A percentile compares a stretch with the other conserved stretches of the same genome.
Conservation (phyloP, 92 coral and sea anemone species). For the Chrysogorgia sp. region DNA sequence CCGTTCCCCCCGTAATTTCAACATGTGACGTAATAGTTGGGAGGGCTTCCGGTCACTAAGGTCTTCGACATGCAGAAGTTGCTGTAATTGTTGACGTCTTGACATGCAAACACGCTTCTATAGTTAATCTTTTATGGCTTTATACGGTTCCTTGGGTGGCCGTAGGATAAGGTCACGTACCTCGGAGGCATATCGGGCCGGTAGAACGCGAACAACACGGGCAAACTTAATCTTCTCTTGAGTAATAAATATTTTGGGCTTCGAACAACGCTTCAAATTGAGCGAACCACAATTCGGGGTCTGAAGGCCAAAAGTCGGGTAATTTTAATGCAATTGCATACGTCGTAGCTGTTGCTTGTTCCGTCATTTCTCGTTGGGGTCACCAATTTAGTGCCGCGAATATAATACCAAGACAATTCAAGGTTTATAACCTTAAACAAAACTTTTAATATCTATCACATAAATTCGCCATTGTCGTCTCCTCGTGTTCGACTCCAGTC, state of each 20-base stretch:
- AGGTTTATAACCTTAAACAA: too few species aligned
- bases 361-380: not conserved
- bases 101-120: conserved; percentile 19
- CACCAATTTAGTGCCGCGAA: too few species aligned
- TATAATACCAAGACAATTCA: too few species aligned
- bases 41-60: conserved; percentile 26
- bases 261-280: conserved; percentile 48
- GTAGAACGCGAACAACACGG: conserved; percentile 27
- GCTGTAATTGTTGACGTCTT: conserved; percentile 16
- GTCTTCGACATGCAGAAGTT: conserved; percentile 28
- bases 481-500: too few species aligned
- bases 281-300: conserved; percentile 34
- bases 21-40: conserved; percentile 25
- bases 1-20: conserved; percentile 45
- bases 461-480: too few species aligned
- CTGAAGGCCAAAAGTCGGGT: conserved; percentile 35
- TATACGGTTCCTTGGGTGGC: conserved; percentile 27
- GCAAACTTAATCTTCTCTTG: conserved; percentile 61
- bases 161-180: conserved; percentile 18
- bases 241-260: conserved; percentile 46
- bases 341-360: conserved; percentile 2
- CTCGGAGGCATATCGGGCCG: conserved; percentile 31
- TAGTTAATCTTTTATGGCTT: conserved; percentile 11
- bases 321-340: conserved; percentile 23
- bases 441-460: too few species aligned